Evolutionary conservation across 2,888 invertebrate species (phyloP).

Genomic region (Panzeria rudis): DNA sequence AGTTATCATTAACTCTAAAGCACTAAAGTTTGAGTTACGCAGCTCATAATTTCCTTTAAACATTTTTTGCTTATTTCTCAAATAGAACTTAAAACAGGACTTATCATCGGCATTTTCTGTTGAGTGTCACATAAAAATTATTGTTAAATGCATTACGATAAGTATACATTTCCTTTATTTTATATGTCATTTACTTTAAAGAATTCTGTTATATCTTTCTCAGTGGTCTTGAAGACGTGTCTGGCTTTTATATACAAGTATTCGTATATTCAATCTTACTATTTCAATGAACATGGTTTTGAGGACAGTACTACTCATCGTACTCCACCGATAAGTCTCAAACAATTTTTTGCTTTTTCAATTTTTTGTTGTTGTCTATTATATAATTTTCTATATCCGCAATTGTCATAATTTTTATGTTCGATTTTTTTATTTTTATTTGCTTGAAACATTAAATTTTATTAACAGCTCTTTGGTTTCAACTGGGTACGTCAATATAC

Average conservation of each 20-base stretch:
- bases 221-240: not conserved
- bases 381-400: constrained; percentile 76
- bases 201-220: not conserved
- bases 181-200: constrained; percentile 48
- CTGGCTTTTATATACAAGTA: constrained; percentile 19
- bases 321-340: not conserved
- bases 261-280: not conserved
- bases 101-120: constrained; percentile 53
- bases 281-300: not conserved
- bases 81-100: not conserved
- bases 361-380: constrained; percentile 40
- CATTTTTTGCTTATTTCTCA: not conserved
- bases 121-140: constrained; percentile 70
- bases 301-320: not conserved
- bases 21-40: not conserved
- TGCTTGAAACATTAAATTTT: constrained; percentile 62
- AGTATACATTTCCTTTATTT: constrained; percentile 67
- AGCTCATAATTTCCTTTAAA: not conserved
- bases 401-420: constrained; percentile 75
- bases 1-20: constrained; percentile 14
- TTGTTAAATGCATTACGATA: constrained; percentile 67
- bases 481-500: not conserved
- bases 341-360: constrained; percentile 34
- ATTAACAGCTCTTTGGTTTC: constrained; percentile 60
- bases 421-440: constrained; percentile 53